Evolutionary conservation across 2,797 vertebrate species (phyloP).

Genomic region (Xiphorhynchus erythropygius): DNA sequence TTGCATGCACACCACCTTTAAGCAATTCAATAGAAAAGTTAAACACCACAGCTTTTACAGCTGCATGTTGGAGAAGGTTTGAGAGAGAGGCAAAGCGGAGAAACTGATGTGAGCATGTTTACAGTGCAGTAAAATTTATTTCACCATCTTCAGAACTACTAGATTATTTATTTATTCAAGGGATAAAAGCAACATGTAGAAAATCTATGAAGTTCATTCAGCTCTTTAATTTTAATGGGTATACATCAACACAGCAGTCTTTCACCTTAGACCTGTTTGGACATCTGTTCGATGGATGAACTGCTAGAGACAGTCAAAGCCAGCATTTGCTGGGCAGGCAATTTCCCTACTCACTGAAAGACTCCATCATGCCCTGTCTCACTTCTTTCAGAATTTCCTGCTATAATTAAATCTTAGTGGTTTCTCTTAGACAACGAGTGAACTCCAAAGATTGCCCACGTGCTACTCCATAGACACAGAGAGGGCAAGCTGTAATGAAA

Average conservation of each 20-base stretch:
- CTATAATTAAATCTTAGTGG: neutral
- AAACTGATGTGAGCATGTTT: neutral
- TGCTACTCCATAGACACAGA: neutral
- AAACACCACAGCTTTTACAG: neutral
- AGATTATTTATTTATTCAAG: constrained; percentile 3
- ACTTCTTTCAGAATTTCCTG: neutral
- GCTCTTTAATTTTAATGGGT: neutral
- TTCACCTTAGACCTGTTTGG: neutral
- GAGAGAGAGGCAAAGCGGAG: neutral
- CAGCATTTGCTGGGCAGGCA: neutral
- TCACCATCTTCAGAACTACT: neutral
- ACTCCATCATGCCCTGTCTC: neutral
- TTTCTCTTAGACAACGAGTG: neutral
- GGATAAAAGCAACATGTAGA: neutral
- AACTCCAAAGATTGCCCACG: neutral
- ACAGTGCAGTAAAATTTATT: neutral
- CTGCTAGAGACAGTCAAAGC: neutral
- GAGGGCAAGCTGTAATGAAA: neutral
- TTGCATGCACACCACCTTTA: neutral
- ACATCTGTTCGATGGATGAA: neutral
- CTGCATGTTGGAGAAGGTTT: neutral
- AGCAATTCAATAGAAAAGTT: neutral
- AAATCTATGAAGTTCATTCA: neutral
- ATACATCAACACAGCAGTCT: neutral
- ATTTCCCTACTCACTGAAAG: neutral